These are phyloP conservation scores for Stenolophus ochropezus DNA, from an alignment of 2,888 invertebrate genomes.

Conservation along the genomic window DNA sequence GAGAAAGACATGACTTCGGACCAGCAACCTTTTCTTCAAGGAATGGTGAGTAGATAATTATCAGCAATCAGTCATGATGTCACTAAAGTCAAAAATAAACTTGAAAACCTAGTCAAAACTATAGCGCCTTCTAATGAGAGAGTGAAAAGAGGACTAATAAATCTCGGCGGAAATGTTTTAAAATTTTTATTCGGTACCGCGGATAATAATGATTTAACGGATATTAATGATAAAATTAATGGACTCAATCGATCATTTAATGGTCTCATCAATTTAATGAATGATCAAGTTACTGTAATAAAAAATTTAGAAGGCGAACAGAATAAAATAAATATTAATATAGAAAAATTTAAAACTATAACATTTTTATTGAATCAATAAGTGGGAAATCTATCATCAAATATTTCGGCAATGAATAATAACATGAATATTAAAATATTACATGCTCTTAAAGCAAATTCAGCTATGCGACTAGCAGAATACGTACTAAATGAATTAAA, in stretches of 20 bases:
- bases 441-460: background rate
- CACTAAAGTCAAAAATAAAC: slow-evolving; percentile 16
- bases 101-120: slow-evolving; percentile 33
- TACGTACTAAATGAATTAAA: slow-evolving; percentile 38
- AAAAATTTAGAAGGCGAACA: background rate
- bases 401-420: background rate
- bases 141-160: slow-evolving; percentile 35
- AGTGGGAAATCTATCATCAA: background rate
- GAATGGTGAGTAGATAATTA: slow-evolving; percentile 50
- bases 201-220: slow-evolving; percentile 24
- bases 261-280: slow-evolving; percentile 17
- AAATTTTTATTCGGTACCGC: slow-evolving; percentile 51
- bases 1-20: background rate
- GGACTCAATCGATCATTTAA: background rate
- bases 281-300: slow-evolving; percentile 41
- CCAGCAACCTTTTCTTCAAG: background rate
- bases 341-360: background rate
- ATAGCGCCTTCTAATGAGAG: slow-evolving; percentile 22
- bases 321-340: background rate
- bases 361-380: background rate
- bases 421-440: background rate
- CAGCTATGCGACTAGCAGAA: background rate
- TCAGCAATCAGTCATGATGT: slow-evolving; percentile 23
- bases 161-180: slow-evolving; percentile 30
- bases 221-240: slow-evolving; percentile 48